Percentiles rank a stretch among this genome's conserved stretches.
Conservation (phyloP, 2,113 vertebrate genomes). For the Grantiella picta region DNA sequence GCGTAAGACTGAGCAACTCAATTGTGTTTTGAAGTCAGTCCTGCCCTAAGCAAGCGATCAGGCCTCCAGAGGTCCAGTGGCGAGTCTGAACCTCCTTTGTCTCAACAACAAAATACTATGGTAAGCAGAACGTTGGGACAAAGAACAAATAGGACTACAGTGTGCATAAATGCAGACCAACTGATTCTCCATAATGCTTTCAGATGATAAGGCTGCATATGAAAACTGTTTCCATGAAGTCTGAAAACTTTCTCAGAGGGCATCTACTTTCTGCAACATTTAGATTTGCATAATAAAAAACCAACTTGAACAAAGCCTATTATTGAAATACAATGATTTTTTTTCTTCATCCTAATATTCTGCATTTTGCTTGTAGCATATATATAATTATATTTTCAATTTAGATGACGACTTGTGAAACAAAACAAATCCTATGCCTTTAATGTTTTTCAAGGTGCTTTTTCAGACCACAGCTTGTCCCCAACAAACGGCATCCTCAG, state of each 20-base stretch:
- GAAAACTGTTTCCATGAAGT: neutral
- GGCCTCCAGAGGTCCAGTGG: neutral
- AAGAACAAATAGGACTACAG: neutral
- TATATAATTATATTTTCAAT: neutral
- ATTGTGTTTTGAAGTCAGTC: neutral
- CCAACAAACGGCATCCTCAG: neutral
- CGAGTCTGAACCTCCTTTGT: neutral
- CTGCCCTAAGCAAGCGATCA: neutral
- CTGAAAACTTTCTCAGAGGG: neutral
- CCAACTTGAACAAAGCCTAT: neutral
- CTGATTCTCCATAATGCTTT: neutral
- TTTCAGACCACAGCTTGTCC: neutral
- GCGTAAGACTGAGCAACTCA: neutral
- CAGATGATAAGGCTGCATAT: neutral
- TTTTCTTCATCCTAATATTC: neutral
- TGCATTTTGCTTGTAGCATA: neutral
- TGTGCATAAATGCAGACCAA: neutral
- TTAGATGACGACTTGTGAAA: neutral
- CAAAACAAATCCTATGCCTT: neutral
- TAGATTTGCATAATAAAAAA: neutral
- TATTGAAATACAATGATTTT: neutral
- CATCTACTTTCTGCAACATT: neutral
- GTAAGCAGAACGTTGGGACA: neutral
- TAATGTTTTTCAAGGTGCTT: neutral
- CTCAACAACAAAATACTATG: neutral